A percentile compares a stretch with the other conserved stretches of the same genome.
Evolutionary conservation across 2,113 vertebrate genomes (phyloP).

Genomic region (Podilymbus podiceps): DNA sequence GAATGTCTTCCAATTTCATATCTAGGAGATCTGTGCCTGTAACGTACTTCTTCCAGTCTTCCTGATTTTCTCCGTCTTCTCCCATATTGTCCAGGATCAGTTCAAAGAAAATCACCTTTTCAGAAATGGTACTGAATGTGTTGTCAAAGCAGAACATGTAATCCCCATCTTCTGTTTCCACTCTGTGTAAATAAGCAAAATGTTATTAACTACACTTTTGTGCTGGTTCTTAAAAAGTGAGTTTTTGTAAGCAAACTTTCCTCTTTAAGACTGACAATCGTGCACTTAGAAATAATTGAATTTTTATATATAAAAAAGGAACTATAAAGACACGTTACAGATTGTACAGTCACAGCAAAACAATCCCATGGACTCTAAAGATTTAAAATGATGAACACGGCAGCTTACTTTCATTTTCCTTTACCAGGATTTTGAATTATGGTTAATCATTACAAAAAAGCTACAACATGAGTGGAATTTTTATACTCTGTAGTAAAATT

Average conservation of each 20-base stretch:
- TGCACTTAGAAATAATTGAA: not conserved
- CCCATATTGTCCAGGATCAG: constrained; percentile 95
- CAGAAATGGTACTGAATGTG: constrained; percentile 91
- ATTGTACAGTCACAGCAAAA: not conserved
- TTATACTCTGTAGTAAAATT: not conserved
- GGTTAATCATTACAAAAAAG: not conserved
- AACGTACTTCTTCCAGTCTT: constrained; percentile 93
- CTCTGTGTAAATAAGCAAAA: constrained; percentile 65
- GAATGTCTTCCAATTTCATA: constrained; percentile 96
- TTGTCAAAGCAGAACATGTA: constrained; percentile 99
- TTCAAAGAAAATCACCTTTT: constrained; percentile 99
- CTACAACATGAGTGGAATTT: not conserved
- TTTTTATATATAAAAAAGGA: not conserved
- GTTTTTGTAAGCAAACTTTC: not conserved
- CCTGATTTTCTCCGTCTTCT: constrained; percentile 77
- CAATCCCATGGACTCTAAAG: not conserved
- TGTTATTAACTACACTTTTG: not conserved
- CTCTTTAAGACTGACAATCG: not conserved
- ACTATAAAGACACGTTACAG: not conserved
- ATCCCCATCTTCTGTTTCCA: constrained; percentile 93
- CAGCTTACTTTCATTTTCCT: not conserved
- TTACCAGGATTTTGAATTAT: not conserved
- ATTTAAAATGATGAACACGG: not conserved
- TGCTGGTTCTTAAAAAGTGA: not conserved
- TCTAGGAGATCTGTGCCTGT: constrained; percentile 90